These are phyloP conservation scores for Trichopria drosophilae DNA, from an alignment of 2,888 invertebrate species.

Conservation along the genomic window DNA sequence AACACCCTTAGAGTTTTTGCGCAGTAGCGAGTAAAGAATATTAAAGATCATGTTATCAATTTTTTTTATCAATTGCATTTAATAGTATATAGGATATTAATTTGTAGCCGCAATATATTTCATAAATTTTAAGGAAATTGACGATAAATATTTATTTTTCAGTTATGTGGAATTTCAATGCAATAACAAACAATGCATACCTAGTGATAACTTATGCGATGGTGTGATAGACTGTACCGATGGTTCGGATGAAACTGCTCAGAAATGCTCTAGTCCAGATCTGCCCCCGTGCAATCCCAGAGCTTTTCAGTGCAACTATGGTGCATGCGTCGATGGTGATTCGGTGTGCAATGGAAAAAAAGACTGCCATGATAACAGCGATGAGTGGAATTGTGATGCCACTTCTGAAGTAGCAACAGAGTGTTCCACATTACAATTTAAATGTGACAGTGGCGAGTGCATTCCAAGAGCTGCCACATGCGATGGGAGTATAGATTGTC, in stretches of 20 bases:
- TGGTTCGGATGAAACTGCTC: slow-evolving; percentile 57
- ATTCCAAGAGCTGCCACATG: slow-evolving; percentile 40
- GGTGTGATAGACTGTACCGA: slow-evolving; percentile 59
- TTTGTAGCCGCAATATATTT: neutral
- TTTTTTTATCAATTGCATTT: neutral
- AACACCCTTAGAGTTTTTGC: too few species aligned
- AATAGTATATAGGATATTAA: slow-evolving; percentile 26
- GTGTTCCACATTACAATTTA: slow-evolving; percentile 40
- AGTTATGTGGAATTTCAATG: slow-evolving; percentile 45
- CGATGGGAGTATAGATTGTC: slow-evolving; percentile 50
- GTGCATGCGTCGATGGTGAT: slow-evolving; percentile 65
- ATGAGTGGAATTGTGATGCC: slow-evolving; percentile 51
- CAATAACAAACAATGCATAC: slow-evolving; percentile 56
- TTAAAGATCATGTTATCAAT: neutral
- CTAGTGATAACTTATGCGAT: slow-evolving; percentile 56
- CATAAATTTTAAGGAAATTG: neutral
- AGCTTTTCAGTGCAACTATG: slow-evolving; percentile 66
- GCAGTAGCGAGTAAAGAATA: neutral
- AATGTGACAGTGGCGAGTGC: slow-evolving; percentile 48
- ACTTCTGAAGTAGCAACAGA: neutral
- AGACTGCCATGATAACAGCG: slow-evolving; percentile 62
- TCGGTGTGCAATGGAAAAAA: slow-evolving; percentile 61
- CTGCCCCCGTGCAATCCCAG: slow-evolving; percentile 60
- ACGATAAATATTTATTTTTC: neutral
- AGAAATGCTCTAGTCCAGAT: slow-evolving; percentile 41